Base-by-base conservation (phyloP, 2,113 vertebrate genomes). In the Ictidomys tridecemlineatus region DNA sequence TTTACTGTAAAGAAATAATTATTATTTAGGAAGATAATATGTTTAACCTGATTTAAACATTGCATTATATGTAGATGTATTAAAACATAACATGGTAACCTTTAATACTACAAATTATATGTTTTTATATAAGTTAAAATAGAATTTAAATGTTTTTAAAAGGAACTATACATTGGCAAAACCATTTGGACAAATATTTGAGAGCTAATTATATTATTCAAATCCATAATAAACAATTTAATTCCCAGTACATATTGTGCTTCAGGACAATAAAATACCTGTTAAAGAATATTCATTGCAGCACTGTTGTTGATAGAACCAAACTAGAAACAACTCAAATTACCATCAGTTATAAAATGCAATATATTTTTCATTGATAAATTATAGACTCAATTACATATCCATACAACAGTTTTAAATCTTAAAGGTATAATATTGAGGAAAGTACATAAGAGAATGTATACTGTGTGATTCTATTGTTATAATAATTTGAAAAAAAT, bases 401-500 rank as follows among this genome's bases (percentile, higher is more conserved):
- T 39, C 16, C 48, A 77, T 11, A 63, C 26, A 63, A 45, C 2
- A 80, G 6, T 24, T 34, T 12, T 83, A 61, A 61, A 61, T 61
- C 58, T 61, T 61, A 26, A 61, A 61, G 58, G 24, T 24, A 56
- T 85, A 89, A 56, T 45, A 17, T 42, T 93, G 58, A 85, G 22
- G 42, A 79, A 93, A 85, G 18, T n/a, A 37, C 4, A 65, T n/a
- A 73, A 45, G 65, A 77, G 67, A 94, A 76, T 45, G 28, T 37
- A 9, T n/a, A 42, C 24, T 45, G 26, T 28, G 77, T 69, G 58
- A 83, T 84, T 70, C 11, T 8, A 45, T 70, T 58, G 56, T 69
- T 76, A n/a, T 12, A 70, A 51, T 26, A 93, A 86, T 12, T 53
- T 93, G 11, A 85, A 89, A 89, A 89, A n/a, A 79, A 78, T 58